Evolutionary conservation across 1,140 invertebrate species (phyloP).

Genomic region (Phymorhynchus buccinoides): DNA sequence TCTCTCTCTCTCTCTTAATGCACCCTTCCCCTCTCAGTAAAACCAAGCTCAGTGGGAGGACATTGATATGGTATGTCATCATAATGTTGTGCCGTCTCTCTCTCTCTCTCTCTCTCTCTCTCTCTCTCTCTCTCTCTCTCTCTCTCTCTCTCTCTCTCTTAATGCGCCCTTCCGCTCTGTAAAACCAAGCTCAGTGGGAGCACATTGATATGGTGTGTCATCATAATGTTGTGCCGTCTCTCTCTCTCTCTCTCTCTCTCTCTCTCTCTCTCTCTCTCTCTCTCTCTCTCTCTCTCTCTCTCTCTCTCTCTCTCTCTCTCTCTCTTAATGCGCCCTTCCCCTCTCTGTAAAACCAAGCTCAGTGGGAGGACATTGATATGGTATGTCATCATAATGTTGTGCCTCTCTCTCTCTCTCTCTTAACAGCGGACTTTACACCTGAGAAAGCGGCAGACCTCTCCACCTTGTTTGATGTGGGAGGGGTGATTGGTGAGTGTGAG

Average conservation of each 20-base stretch:
- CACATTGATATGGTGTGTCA: too few species aligned
- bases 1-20: slow-evolving; percentile 1
- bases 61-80: too few species aligned
- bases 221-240: too few species aligned
- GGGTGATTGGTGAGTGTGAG: slow-evolving; percentile 65
- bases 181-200: too few species aligned
- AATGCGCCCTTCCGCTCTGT: too few species aligned
- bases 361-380: not conserved
- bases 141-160: too few species aligned
- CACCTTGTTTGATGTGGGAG: slow-evolving; percentile 88
- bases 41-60: too few species aligned
- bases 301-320: not conserved
- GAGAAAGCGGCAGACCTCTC: slow-evolving; percentile 87
- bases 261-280: not conserved
- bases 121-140: too few species aligned
- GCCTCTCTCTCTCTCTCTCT: slow-evolving; percentile 36
- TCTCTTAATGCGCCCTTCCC: not conserved
- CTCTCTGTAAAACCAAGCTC: not conserved
- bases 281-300: not conserved
- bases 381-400: not conserved
- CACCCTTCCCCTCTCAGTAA: too few species aligned
- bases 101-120: too few species aligned
- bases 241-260: not conserved
- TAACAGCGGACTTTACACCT: slow-evolving; percentile 81
- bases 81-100: too few species aligned